Evolutionary conservation across 2,888 invertebrate species (phyloP), one percentile per base, ranked within the genome.

Genomic region (Callyntrura guangdongensis): DNA sequence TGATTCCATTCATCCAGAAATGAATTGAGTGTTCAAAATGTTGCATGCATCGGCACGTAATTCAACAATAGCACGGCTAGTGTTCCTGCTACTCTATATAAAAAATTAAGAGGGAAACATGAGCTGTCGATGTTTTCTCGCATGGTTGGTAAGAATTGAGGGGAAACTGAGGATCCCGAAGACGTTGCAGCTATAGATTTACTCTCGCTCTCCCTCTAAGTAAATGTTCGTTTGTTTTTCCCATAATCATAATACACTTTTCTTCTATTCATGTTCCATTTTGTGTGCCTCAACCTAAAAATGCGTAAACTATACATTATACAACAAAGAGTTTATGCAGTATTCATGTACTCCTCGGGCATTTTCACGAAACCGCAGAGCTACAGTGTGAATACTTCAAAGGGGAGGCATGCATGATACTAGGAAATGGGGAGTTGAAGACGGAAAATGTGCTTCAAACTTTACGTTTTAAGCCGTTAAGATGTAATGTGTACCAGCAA

Each of bases 51-150:
- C 67, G 86, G 27, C 79, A 87, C 86, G 86, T 47, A 79, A 20
- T 61, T n/a, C 14, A 12, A 14, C 45, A 64, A n/a, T 17, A 82
- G 25, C 56, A 67, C 53, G 11, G 53, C n/a, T 53, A 61, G 3
- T 61, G 61, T 25, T 22, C 20, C 12, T 69, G 20, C 14, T 69
- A n/a, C 27, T 25, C 25, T 11, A n/a, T n/a, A n/a, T n/a, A n/a
- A n/a, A n/a, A n/a, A n/a, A n/a, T n/a, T n/a, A n/a, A 27, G 56
- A 79, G 56, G 77, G 86, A 87, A 87, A 87, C 79, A 74, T 27
- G 79, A 87, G 79, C 86, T 87, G 86, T 87, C 79, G 86, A 81
- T 79, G 67, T 87, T 87, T 87, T 79, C 86, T 79, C 86, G 86
- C 79, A 67, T 87, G 79, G 67, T n/a, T 87, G 49, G 22, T 9